Evolutionary conservation across 2,888 invertebrate genomes (phyloP), one percentile per base, ranked within the genome.

Genomic region (Cordilura impudica): DNA sequence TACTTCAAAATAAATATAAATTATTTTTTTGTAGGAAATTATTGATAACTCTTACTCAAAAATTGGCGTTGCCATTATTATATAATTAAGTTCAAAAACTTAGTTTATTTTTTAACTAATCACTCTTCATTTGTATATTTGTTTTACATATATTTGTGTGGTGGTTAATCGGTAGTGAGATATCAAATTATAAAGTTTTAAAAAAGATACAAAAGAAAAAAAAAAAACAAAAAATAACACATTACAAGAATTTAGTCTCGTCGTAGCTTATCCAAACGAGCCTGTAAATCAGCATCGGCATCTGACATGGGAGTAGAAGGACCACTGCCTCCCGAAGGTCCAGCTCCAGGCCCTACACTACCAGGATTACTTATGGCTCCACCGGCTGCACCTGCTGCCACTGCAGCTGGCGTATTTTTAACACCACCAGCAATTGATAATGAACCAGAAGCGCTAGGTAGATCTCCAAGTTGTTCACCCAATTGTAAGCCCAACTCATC

Each of bases 401-500:
- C 90, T 82, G 93, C 91, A 81, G 93, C 91, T 2, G 91, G 91
- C 56, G 93, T 91, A 12, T 94, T 94, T 72, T 92, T 92, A 85
- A 94, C 94, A 21, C 92, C 83, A 87, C 92, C 91, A 2, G 92
- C 86, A 65, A 92, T 87, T 2, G 93, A 90, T 18, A 93, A 89
- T 0, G 92, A 92, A 81, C 92, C 93, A 2, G 91, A 90, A 74
- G 93, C 92, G 29, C 86, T 84, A 74, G 98, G 98, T 82, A 99
- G 91, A 47, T 96, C 97, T 29, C 96, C 96, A 75, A 99, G 91
- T 89, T 97, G 95, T 90, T 98, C 98, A 81, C 94, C 95, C 86
- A 99, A 91, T 91, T 99, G 98, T 81, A 99, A 92, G 29, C 99
- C 99, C 83, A 99, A 91, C 91, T 99, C 99, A 90, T 99, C 99